Base-by-base conservation (phyloP, 2,888 invertebrate species). In the Eristalis intricaria region DNA sequence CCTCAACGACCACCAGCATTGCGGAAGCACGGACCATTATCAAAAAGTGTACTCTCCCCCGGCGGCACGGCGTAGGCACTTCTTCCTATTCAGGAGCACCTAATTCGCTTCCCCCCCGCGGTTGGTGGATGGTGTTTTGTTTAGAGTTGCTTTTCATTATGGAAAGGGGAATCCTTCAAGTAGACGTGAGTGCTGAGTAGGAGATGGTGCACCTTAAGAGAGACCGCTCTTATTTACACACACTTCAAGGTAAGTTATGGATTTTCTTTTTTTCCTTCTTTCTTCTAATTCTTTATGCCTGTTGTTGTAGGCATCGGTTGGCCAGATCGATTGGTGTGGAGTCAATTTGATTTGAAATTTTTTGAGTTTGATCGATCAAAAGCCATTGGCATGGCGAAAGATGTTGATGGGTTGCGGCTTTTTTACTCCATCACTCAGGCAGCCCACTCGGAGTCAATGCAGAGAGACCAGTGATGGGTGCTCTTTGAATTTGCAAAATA, bases 281-380 rank as follows among this genome's bases (percentile, higher is more conserved):
- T 50, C 19, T 50, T 50, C n/a, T n/a, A 60, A 19, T 43, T 56
- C 64, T 65, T n/a, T 70, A 63, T 65, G 68, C 43, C 38, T 63
- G 7, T 4, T 38, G 29, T 23, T 32, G 69, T 65, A 35, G 43
- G 22, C 23, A 35, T 38, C 63, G 79, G 70, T 35, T 60, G 66
- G 50, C 23, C 69, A 70, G 70, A 76, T 80, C 71, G 66, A 80
- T 79, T 76, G 80, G 65, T 58, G 19, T 29, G 26, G 23, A 38
- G 71, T 81, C 81, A 73, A 73, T 77, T 77, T 81, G 77, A 81
- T 73, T 73, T 73, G 73, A 81, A 66, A 81, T 77, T 81, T 50
- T 50, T 69, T 73, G 50, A 63, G 66, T 71, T 66, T 80, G 75
- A 84, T 84, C 61, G 71, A 73, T 76, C 66, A 56, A 73, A 77